Evolutionary conservation across 2,113 vertebrate genomes (phyloP).

Genomic region (Vulpes vulpes): DNA sequence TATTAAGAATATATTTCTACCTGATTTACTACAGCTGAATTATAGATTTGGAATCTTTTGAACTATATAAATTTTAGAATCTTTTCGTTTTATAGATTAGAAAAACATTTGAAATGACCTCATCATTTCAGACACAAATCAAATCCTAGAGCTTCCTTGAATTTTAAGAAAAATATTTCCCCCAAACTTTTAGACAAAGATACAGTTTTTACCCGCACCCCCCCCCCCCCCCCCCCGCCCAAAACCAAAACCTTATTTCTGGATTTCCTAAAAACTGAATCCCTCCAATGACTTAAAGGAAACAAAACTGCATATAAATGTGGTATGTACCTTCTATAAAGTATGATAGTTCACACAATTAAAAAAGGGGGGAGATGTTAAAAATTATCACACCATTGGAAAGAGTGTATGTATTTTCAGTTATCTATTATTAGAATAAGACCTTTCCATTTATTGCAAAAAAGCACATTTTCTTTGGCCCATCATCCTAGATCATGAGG

Average conservation of each 20-base stretch:
- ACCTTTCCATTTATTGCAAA: slow-evolving; percentile 13
- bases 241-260: background rate
- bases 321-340: background rate
- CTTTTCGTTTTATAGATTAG: background rate
- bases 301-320: slow-evolving; percentile 5
- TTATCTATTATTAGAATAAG: slow-evolving; percentile 1
- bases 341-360: background rate
- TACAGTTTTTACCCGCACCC: too few species aligned
- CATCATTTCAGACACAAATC: slow-evolving; percentile 29
- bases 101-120: background rate
- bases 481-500: background rate
- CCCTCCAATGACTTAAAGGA: background rate
- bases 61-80: background rate
- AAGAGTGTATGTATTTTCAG: background rate
- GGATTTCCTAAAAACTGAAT: background rate
- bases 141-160: background rate
- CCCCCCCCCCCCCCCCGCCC: too few species aligned
- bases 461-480: background rate
- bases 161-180: slow-evolving; percentile 36
- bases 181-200: background rate
- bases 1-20: background rate
- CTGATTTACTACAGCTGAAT: slow-evolving; percentile 4
- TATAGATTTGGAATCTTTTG: background rate
- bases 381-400: background rate
- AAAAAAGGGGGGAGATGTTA: background rate